Evolutionary conservation across 2,797 vertebrate genomes (phyloP).

Genomic region (Amblyraja radiata): DNA sequence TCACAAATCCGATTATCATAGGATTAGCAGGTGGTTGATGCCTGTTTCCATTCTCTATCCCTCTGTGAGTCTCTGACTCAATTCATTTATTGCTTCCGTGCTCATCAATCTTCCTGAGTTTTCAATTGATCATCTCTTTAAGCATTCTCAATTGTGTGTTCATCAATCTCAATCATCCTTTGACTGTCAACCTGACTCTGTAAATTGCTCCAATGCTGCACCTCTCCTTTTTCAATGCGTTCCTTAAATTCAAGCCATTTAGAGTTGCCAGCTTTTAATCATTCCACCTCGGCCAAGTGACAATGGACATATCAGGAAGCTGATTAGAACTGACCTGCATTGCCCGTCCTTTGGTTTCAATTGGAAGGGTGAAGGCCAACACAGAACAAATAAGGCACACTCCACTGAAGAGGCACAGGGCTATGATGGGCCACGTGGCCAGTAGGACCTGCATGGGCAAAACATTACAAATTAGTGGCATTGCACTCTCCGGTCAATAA

Average conservation of each 20-base stretch:
- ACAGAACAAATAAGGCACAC: conserved; percentile 68
- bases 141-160: neutral
- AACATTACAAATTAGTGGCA: neutral
- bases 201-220: neutral
- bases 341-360: conserved; percentile 80
- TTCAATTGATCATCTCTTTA: neutral
- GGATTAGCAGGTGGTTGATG: too few relatives aligned
- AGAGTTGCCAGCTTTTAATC: neutral
- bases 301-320: conserved; percentile 40
- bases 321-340: conserved; percentile 64
- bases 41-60: too few relatives aligned
- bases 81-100: too few relatives aligned
- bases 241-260: neutral
- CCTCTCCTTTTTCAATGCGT: neutral
- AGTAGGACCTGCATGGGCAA: conserved; percentile 1
- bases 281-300: too few relatives aligned
- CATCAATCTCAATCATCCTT: neutral
- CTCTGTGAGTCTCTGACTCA: too few relatives aligned
- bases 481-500: neutral
- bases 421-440: conserved; percentile 61
- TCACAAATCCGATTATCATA: too few relatives aligned
- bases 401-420: conserved; percentile 69
- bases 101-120: neutral
- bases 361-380: conserved; percentile 70
- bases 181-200: neutral